Base-by-base conservation (phyloP, 1,140 invertebrate genomes). In the Chlorops oryzae region DNA sequence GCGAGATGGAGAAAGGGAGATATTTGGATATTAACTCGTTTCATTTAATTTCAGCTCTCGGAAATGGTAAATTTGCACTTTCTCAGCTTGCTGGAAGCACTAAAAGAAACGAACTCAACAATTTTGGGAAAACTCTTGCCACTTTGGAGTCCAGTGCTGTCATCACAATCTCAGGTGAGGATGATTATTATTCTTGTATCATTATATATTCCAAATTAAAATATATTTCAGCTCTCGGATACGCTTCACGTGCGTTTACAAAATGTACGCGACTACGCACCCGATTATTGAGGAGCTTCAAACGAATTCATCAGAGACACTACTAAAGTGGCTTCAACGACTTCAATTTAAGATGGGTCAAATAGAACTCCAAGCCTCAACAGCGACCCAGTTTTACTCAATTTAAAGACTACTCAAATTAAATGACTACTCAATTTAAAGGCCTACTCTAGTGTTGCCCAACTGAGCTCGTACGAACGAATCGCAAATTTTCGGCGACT, bases 11-110 rank as follows among this genome's bases (percentile, higher is more conserved):
- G n/a, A n/a, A n/a, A n/a, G n/a, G n/a, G n/a, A n/a, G n/a, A n/a
- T n/a, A n/a, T n/a, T n/a, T n/a, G n/a, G n/a, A n/a, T n/a, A n/a
- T n/a, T n/a, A 12, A 28, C 5, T 34, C 17, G 40, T 46, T 54
- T 59, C 40, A 56, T 47, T 39, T 37, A 53, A 18, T 53, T 58
- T 28, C 56, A 96, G 91, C 72, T 98, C 41, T 91, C 94, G 3
- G 96, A 98, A 76, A 97, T 96, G 79, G 93, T 99, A 4, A 98
- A 96, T 73, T 76, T 98, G 1, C 96, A 99, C 70, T 98, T 99
- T 72, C 73, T 99, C 41, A 94, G 88, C 65, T 78, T 98, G 38
- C 81, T 99, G 70, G 96, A 99, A 76, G 91, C 93, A 0, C 75
- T 99, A 5, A 80, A 97, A 57, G 96, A 98, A 73, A 95, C 92